These are phyloP conservation scores for Craterocephalus amniculus DNA, from an alignment of 2,797 vertebrate species.

Conservation along the genomic window DNA sequence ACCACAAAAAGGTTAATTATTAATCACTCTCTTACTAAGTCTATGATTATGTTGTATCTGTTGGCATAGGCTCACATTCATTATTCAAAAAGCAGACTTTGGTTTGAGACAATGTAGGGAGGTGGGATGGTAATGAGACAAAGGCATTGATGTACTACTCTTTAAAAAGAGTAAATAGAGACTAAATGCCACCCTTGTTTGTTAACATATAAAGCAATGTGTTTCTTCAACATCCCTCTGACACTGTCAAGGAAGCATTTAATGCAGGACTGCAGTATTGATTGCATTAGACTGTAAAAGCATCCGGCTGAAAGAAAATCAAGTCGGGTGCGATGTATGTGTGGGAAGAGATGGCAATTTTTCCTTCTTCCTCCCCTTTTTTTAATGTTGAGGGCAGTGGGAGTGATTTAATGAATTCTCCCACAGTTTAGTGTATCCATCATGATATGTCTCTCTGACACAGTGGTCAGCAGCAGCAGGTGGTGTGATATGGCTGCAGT, in stretches of 20 bases:
- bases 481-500: slow-evolving; percentile 74
- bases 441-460: slow-evolving; percentile 64
- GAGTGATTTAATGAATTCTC: slow-evolving; percentile 69
- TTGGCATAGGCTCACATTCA: background rate
- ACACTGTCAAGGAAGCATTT: slow-evolving; percentile 14
- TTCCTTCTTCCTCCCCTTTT: slow-evolving; percentile 6
- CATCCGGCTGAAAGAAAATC: slow-evolving; percentile 17
- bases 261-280: slow-evolving; percentile 21
- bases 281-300: slow-evolving; percentile 24
- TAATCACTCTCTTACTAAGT: background rate
- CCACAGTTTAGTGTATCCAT: slow-evolving; percentile 70
- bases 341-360: slow-evolving; percentile 7
- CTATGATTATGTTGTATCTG: background rate
- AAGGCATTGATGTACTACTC: background rate
- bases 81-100: background rate
- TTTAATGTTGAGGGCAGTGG: slow-evolving; percentile 49
- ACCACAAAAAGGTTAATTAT: background rate
- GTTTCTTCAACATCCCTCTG: background rate
- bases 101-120: background rate
- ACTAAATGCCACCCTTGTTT: slow-evolving; percentile 6
- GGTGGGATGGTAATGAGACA: background rate
- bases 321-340: slow-evolving; percentile 18
- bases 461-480: slow-evolving; percentile 76
- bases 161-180: slow-evolving; percentile 8
- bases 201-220: slow-evolving; percentile 13